These are phyloP conservation scores for Drosophila recens DNA, from an alignment of 2,888 invertebrate species.

Conservation along the genomic window DNA sequence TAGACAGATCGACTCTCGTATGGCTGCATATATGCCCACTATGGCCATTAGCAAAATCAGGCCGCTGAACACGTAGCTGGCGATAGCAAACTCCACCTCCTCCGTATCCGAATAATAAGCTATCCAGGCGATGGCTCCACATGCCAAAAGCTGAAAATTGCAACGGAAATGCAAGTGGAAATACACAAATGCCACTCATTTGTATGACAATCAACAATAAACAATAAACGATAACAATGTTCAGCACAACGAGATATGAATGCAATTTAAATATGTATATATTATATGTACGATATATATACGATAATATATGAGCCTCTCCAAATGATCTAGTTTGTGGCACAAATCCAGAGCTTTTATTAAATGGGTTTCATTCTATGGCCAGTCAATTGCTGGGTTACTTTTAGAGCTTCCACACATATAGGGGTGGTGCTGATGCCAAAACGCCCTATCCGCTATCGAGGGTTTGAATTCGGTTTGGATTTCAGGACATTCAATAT, in stretches of 20 bases:
- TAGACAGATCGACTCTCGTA: constrained; percentile 94
- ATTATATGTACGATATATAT: too few species aligned
- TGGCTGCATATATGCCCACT: constrained; percentile 95
- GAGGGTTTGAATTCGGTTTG: background rate
- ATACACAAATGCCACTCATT: constrained; percentile 19
- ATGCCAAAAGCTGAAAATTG: constrained; percentile 70
- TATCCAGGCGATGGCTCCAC: constrained; percentile 71
- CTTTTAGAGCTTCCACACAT: constrained; percentile 20
- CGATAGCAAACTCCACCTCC: constrained; percentile 62
- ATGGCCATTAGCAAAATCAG: constrained; percentile 85
- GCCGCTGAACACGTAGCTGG: constrained; percentile 65
- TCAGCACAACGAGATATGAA: constrained; percentile 22
- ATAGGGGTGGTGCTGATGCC: constrained; percentile 4
- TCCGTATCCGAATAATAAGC: constrained; percentile 68
- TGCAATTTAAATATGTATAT: constrained; percentile 7
- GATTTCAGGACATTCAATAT: constrained; percentile 46
- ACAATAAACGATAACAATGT: constrained; percentile 28
- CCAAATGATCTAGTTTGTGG: constrained; percentile 30
- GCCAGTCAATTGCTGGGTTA: constrained; percentile 35
- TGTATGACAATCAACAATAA: constrained; percentile 29
- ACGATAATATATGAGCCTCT: too few species aligned
- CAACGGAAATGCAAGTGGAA: constrained; percentile 28
- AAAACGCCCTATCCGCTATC: constrained; percentile 41
- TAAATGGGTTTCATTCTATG: constrained; percentile 8
- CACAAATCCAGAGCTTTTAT: constrained; percentile 2